phyloP scores from a whole-genome alignment of 2,797 vertebrate species.

The Schizothorax lantsangensis region DNA sequence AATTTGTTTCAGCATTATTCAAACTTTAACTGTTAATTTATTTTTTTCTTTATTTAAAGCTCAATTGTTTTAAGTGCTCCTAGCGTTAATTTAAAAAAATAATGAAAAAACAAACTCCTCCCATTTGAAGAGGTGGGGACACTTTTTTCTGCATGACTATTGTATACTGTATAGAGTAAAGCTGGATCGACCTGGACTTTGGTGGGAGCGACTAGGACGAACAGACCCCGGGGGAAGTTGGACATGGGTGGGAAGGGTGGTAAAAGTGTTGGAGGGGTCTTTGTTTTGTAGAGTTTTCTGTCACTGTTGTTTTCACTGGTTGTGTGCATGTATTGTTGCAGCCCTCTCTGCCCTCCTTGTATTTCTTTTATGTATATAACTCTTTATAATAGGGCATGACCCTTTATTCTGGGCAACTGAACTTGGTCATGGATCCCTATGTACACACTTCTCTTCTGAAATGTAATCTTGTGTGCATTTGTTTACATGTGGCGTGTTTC shows the following conservation, averaged over 20 bases:
- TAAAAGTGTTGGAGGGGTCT: constrained; percentile 76
- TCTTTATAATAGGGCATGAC: constrained; percentile 74
- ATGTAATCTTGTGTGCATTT: constrained; percentile 73
- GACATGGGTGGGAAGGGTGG: constrained; percentile 73
- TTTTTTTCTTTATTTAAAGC: constrained; percentile 48
- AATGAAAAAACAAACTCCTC: constrained; percentile 80
- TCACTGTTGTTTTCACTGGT: constrained; percentile 79
- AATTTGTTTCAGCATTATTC: constrained; percentile 73
- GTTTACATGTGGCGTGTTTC: constrained; percentile 71
- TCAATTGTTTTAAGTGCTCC: constrained; percentile 92
- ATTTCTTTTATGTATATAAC: constrained; percentile 82
- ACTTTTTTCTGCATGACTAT: constrained; percentile 92
- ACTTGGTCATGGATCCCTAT: constrained; percentile 39
- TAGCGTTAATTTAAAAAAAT: constrained; percentile 79
- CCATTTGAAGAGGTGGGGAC: constrained; percentile 75
- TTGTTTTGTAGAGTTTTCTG: constrained; percentile 79
- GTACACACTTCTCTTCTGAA: constrained; percentile 47
- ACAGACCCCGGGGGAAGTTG: constrained; percentile 64
- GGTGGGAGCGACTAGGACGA: constrained; percentile 61
- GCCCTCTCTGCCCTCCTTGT: constrained; percentile 64
- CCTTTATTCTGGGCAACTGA: constrained; percentile 44
- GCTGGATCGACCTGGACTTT: constrained; percentile 87
- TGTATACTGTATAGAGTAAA: constrained; percentile 93
- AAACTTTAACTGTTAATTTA: neutral
- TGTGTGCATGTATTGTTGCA: constrained; percentile 75